phyloP scores from a whole-genome alignment of 2,113 vertebrate genomes.

The Ailurus styani region DNA sequence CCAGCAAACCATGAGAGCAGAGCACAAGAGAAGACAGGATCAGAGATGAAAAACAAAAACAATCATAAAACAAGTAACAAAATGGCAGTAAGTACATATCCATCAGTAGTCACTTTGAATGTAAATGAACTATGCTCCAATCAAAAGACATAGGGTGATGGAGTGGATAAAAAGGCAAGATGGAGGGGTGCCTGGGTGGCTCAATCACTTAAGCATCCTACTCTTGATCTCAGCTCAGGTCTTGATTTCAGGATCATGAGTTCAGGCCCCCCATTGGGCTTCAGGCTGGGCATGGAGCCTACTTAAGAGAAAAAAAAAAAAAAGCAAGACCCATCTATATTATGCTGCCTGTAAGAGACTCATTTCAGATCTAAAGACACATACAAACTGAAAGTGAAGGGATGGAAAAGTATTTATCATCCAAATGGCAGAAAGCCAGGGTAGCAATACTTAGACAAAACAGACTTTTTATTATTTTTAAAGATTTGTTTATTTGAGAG shows the following conservation, averaged over 20 bases:
- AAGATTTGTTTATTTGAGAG: background rate
- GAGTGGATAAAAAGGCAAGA: background rate
- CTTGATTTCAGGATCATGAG: background rate
- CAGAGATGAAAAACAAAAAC: background rate
- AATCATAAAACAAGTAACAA: background rate
- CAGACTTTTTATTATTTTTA: background rate
- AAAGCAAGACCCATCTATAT: background rate
- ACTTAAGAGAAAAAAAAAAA: too few species aligned
- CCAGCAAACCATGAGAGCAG: background rate
- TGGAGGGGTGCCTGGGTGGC: background rate
- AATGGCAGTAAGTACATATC: background rate
- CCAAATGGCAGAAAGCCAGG: background rate
- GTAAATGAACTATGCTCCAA: background rate
- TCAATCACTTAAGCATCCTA: background rate
- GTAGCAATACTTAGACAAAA: background rate
- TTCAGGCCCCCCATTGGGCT: background rate
- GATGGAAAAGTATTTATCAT: background rate
- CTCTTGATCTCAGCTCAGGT: background rate
- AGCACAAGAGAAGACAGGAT: background rate
- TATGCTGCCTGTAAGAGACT: background rate
- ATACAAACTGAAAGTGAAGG: background rate
- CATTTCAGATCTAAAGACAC: background rate
- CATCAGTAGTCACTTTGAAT: background rate
- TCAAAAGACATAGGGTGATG: background rate
- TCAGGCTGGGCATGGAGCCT: too few species aligned